Evolutionary conservation across 2,888 invertebrate genomes (phyloP).

Genomic region (Mesoligia furuncula): DNA sequence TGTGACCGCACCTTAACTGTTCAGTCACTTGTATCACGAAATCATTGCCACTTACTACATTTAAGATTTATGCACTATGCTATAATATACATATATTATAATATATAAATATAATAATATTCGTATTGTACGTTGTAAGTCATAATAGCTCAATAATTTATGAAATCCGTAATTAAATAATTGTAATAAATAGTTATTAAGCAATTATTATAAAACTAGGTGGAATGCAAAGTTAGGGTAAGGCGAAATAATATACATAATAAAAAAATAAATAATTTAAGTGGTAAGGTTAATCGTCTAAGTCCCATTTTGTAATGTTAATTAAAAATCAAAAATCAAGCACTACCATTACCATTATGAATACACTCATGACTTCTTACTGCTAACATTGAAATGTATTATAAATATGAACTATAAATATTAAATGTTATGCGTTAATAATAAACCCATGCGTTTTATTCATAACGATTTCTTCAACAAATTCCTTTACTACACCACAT

Average conservation of each 20-base stretch:
- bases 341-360: conserved; percentile 89
- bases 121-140: conserved; percentile 72
- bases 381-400: conserved; percentile 91
- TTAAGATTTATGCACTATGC: conserved; percentile 85
- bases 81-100: conserved; percentile 70
- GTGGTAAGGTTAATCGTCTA: conserved; percentile 76
- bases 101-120: conserved; percentile 72
- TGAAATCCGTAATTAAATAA: conserved; percentile 76
- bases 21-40: conserved; percentile 73
- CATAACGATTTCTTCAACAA: conserved; percentile 12
- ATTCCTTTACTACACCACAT: background rate
- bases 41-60: conserved; percentile 77
- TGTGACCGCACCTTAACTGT: conserved; percentile 55
- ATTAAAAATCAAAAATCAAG: conserved; percentile 86
- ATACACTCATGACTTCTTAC: conserved; percentile 90
- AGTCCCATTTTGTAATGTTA: conserved; percentile 90
- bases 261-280: conserved; percentile 78
- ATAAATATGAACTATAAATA: conserved; percentile 91
- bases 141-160: conserved; percentile 88
- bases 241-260: conserved; percentile 79
- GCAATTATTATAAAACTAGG: conserved; percentile 77
- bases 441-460: conserved; percentile 86
- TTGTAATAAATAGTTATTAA: conserved; percentile 83
- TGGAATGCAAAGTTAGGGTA: conserved; percentile 68
- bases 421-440: conserved; percentile 94